Evolutionary conservation across 2,113 vertebrate species (phyloP), one percentile per base, ranked within the genome.

Genomic region (Stegostoma tigrinum): DNA sequence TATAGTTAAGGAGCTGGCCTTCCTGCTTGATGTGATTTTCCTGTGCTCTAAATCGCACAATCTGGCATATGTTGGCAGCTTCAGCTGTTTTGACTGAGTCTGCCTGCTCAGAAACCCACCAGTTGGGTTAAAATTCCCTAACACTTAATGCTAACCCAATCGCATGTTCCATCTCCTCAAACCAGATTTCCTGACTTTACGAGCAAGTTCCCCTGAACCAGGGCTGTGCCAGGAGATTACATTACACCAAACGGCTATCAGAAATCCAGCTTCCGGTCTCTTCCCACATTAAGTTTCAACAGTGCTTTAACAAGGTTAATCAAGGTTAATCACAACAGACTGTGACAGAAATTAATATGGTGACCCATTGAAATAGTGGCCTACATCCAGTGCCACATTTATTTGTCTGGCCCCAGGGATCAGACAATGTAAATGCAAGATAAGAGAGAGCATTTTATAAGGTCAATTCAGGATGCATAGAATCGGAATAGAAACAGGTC

Each of bases 401-500:
- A 14, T 3, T n/a, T 34, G 24, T 12, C 87, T 52, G 52, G 61
- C 87, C 34, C 30, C 14, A 34, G 86, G 86, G 48, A 87, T 24
- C 86, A 87, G 52, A 30, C 34, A n/a, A 52, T 27, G 8, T 30
- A 89, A 90, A 90, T 4, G 15, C 52, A 90, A 55, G 48, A 55
- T 55, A 48, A 52, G 34, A 75, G 30, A 17, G 24, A 61, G 30
- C 87, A 61, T 27, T 55, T 90, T 61, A 90, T 90, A 61, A 27
- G 52, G 52, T 34, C 87, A 90, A 90, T 90, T 61, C 19, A 42
- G 83, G 38, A 85, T 48, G 83, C 83, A 17, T 12, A 34, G 52
- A 90, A 34, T 38, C 61, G 34, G 86, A 55, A 55, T 27, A 89
- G 87, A 90, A 90, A 14, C 87, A 90, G 85, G 85, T 87, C 85